Base-by-base conservation (phyloP, 2,888 invertebrate genomes). In the Lepidochrysops patricia region DNA sequence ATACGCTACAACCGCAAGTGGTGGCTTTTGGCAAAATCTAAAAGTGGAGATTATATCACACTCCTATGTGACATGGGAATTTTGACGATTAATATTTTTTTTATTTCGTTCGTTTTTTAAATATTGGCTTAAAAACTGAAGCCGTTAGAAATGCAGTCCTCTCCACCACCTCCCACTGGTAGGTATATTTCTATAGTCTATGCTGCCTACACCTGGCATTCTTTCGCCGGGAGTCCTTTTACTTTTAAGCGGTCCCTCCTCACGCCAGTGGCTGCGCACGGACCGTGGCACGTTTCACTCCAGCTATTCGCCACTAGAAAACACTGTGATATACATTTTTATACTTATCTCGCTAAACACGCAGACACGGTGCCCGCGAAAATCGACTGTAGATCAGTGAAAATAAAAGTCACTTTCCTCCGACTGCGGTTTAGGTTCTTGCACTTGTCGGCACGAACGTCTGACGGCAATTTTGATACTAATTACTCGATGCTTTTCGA, bases 201-300 rank as follows among this genome's bases (percentile, higher is more conserved):
- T n/a, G n/a, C n/a, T n/a, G n/a, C 19, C 37, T 3, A 15, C 2
- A 43, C 7, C 43, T 43, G 12, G 19, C 43, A 43, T 43, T 43
- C 37, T 43, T 43, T 43, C 12, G 2, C 25, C 49, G 5, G 19
- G 50, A 50, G 26, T 29, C 54, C 54, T 54, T 54, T 54, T 54
- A 54, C 54, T 54, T 54, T 54, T 54, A 19, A 54, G 7, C 29
- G 32, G n/a, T 25, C 43, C 37, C 43, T 50, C 26, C 58, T 13
- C 32, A 49, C 49, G 48, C n/a, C 49, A 50, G 32, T 29, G 76
- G 83, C 74, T 72, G 77, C 69, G 61, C 66, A 62, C 71, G 66
- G 72, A 86, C 74, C 86, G 84, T 84, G 70, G 67, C 74, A 75
- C 83, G 86, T 89, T 89, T 89, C 88, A 87, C 88, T 84, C 76